Conservation (phyloP, 2,113 vertebrate species). For the Oryzias woworae region DNA sequence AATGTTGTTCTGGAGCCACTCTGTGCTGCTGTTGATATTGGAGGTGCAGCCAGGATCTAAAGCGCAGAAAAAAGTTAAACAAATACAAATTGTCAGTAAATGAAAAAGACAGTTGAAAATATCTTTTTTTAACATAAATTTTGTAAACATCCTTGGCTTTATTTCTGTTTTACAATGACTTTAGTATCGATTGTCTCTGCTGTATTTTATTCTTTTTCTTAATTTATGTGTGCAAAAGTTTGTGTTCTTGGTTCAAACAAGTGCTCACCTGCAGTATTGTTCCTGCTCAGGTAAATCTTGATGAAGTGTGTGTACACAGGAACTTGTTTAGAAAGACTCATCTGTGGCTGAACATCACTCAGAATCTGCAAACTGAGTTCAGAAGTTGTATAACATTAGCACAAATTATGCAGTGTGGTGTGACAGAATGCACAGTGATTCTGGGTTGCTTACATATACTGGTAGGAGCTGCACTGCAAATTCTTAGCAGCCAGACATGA, state of each 20-base stretch:
- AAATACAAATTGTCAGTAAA: neutral
- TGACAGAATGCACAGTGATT: too few relatives aligned
- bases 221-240: too few relatives aligned
- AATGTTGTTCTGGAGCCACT: constrained; percentile 72
- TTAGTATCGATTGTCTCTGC: too few relatives aligned
- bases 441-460: constrained; percentile 54
- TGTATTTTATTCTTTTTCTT: too few relatives aligned
- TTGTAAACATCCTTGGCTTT: too few relatives aligned
- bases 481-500: constrained; percentile 44
- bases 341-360: constrained; percentile 29
- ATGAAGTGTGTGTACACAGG: constrained; percentile 65
- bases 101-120: too few relatives aligned
- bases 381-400: neutral
- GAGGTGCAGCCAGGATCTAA: constrained; percentile 60
- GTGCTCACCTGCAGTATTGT: constrained; percentile 55
- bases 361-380: constrained; percentile 54
- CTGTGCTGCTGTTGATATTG: constrained; percentile 28
- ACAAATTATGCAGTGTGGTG: too few relatives aligned
- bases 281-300: constrained; percentile 53
- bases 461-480: constrained; percentile 67
- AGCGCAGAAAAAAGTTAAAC: constrained; percentile 1
- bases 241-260: too few relatives aligned
- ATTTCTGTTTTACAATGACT: too few relatives aligned
- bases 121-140: too few relatives aligned
- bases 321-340: constrained; percentile 21